Conservation (phyloP, 2,113 vertebrate species). For the Cephalopholis sonnerati region DNA sequence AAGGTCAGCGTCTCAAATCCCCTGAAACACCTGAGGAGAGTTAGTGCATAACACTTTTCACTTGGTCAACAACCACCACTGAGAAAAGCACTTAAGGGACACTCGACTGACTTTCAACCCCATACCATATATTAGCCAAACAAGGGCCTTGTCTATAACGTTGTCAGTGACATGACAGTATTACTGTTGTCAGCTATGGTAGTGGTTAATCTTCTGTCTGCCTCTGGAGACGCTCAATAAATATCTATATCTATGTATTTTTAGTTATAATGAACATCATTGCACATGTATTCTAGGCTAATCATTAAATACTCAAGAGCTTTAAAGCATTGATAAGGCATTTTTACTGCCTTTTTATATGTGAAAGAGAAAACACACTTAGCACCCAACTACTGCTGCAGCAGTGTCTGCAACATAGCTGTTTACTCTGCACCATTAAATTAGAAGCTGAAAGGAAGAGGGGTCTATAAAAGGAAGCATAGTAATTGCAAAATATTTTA, state of each 20-base stretch:
- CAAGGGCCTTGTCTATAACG: background rate
- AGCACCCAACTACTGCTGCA: background rate
- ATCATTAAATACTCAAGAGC: conserved; percentile 4
- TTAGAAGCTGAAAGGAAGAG: background rate
- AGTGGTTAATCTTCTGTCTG: background rate
- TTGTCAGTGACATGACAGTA: background rate
- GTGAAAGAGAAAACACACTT: background rate
- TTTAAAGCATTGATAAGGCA: background rate
- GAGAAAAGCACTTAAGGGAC: conserved; percentile 27
- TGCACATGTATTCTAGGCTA: background rate
- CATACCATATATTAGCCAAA: background rate
- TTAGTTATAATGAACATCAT: background rate
- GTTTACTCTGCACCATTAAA: background rate
- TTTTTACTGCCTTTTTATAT: background rate
- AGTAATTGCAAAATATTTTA: conserved; percentile 2
- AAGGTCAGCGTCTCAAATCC: conserved; percentile 48
- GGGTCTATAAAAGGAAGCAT: conserved; percentile 1
- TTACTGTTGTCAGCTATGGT: background rate
- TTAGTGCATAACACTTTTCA: conserved; percentile 28
- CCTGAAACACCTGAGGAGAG: conserved; percentile 6
- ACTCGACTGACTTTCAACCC: conserved; percentile 27
- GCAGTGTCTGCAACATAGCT: background rate
- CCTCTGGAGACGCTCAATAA: background rate
- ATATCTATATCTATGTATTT: background rate
- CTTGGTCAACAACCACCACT: conserved; percentile 21